Base-by-base conservation (phyloP, 2,113 vertebrate species). In the Telmatochromis bifrenatus region DNA sequence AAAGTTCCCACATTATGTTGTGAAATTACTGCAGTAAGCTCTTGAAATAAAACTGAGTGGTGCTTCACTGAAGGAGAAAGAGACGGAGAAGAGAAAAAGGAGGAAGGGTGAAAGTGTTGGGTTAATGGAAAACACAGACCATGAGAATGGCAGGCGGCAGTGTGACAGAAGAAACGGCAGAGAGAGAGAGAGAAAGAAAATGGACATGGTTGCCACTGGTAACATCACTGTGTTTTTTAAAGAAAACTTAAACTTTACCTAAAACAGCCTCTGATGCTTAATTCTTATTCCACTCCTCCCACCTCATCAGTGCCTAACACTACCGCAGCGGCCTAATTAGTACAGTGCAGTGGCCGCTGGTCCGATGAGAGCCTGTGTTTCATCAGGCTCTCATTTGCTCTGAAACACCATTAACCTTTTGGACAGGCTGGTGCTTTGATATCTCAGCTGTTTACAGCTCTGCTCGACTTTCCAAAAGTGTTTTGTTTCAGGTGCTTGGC, bases 391-490 rank as follows among this genome's bases (percentile, higher is more conserved):
- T 87, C 80, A 47, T 91, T 89, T 84, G 86, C 87, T 84, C 84
- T 89, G 51, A 93, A 92, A 92, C 88, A 87, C 84, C 56, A 92
- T 94, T 93, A 94, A 95, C 93, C 95, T 94, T 94, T 90, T 80
- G 85, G 80, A 83, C 73, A 28, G 47, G n/a, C 87, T 62, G 87
- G 42, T 65, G 87, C 92, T 93, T 91, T 92, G 93, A 93, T 90
- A 93, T 89, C 91, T 90, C 92, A 93, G 91, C 88, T 93, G 92
- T 93, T 95, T 92, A 91, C 88, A 82, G 87, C 84, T 81, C 75
- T 21, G 77, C 23, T 55, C 73, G 21, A 39, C 92, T 89, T 91
- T 94, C 85, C 84, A 33, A 86, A 89, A 91, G 93, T 68, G 54
- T 95, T 93, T 86, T 65, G 82, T 92, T 95, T 92, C 93, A 95